Evolutionary conservation across 2,797 vertebrate genomes (phyloP), one percentile per base, ranked within the genome.

Genomic region (Apogon hyalosoma): DNA sequence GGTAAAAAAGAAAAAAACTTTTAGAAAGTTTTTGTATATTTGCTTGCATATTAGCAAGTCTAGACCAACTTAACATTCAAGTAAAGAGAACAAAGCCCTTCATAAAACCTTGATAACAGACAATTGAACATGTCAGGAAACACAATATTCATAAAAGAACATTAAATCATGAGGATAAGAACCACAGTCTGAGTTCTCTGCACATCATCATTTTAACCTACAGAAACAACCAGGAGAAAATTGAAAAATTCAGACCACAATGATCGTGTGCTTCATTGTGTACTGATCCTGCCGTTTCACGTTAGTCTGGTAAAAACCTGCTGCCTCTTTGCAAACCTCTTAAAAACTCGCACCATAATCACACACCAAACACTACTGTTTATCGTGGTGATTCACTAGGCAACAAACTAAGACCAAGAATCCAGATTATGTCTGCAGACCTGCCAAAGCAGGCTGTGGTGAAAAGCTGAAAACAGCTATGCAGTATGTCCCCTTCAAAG

Each of bases 401-500:
- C 80, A 87, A 89, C 84, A 77, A 76, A 77, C 77, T 63, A 73
- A 77, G 58, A 71, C 84, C 85, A 89, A 84, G 80, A 88, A 92
- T 90, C 80, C 80, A 83, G 86, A 90, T 87, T 86, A 90, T 89
- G 84, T 75, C 62, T 15, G 83, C 59, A 69, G 79, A 85, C 73
- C 75, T 82, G 83, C 86, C 89, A 89, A 85, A 55, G 69, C 69
- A 61, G 70, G 82, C 88, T 87, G 87, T 85, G 72, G 82, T 81
- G 80, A 87, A 84, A 90, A 88, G 75, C 80, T 84, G 68, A 43
- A 77, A 60, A 81, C 75, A 68, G 36, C 79, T 73, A 81, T 79
- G 80, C 81, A 85, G 75, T 75, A 79, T 85, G 78, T 89, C 78
- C 76, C 80, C 84, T 82, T 88, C 84, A 87, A 91, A 89, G 85